These are phyloP conservation scores for Sceloporus tristichus DNA, from an alignment of 2,113 vertebrate species.

Conservation along the genomic window DNA sequence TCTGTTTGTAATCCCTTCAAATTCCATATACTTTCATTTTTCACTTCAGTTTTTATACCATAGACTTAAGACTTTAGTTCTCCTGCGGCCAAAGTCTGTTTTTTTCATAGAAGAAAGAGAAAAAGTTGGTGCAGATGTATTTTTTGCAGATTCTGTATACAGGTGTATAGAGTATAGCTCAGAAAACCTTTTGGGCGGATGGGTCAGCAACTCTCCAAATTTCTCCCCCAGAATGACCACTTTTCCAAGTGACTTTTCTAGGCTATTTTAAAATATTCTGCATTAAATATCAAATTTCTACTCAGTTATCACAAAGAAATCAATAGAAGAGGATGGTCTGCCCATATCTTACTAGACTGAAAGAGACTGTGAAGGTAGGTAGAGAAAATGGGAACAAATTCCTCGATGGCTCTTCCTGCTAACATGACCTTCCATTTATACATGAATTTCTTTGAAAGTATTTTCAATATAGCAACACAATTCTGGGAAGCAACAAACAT, in stretches of 20 bases:
- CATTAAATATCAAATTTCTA: constrained; percentile 21
- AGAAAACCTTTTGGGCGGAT: no score
- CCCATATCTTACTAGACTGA: background rate
- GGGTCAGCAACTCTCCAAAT: no score
- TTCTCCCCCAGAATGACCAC: no score
- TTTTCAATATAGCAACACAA: no score
- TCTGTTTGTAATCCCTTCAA: constrained; percentile 33
- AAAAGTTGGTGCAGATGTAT: background rate
- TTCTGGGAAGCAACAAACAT: no score
- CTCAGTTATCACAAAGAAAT: background rate
- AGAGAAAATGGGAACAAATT: background rate
- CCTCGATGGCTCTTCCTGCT: background rate
- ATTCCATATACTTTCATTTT: constrained; percentile 4
- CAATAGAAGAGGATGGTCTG: constrained; percentile 10
- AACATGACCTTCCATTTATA: no score
- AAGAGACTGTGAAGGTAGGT: no score
- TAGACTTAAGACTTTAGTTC: constrained; percentile 33
- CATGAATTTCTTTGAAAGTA: no score
- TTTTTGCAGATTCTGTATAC: constrained; percentile 38
- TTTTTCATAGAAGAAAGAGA: background rate
- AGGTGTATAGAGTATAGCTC: constrained; percentile 10
- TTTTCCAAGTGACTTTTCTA: no score
- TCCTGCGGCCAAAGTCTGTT: constrained; percentile 10
- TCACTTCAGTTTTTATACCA: constrained; percentile 10
- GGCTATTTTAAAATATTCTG: background rate